These are phyloP conservation scores for Rhadina sibilatrix DNA, from an alignment of 2,113 vertebrate species.

Conservation along the genomic window DNA sequence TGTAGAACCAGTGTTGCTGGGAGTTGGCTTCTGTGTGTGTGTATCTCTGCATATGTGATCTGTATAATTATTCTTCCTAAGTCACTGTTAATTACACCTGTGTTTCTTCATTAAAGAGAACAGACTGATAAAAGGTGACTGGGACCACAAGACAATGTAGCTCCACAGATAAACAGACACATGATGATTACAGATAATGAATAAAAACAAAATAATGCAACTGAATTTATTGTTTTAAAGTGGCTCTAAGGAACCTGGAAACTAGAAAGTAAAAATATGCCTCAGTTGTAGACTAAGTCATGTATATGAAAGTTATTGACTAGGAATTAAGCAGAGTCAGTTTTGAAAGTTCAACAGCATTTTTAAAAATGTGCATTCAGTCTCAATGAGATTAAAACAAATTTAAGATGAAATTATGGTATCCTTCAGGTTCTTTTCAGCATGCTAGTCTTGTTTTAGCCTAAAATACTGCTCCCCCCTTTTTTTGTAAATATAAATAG, in stretches of 20 bases:
- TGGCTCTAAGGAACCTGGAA: background rate
- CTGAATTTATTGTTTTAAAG: background rate
- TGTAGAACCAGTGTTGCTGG: background rate
- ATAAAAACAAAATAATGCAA: background rate
- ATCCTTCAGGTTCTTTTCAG: background rate
- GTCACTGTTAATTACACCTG: background rate
- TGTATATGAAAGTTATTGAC: background rate
- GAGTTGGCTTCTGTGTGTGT: background rate
- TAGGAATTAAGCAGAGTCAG: background rate
- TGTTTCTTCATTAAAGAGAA: background rate
- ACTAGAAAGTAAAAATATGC: background rate
- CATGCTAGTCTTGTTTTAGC: background rate
- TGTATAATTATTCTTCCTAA: background rate
- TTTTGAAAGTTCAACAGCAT: background rate
- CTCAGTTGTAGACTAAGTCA: background rate
- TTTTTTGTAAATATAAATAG: background rate
- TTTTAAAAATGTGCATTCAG: background rate
- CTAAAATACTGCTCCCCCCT: background rate
- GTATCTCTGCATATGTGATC: background rate
- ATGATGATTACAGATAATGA: background rate
- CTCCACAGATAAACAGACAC: background rate
- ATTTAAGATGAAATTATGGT: background rate
- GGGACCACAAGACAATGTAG: background rate
- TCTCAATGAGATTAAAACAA: background rate
- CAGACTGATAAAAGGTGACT: background rate